Conservation (phyloP, 2,113 vertebrate species). For the Hippocampus barbouri region DNA sequence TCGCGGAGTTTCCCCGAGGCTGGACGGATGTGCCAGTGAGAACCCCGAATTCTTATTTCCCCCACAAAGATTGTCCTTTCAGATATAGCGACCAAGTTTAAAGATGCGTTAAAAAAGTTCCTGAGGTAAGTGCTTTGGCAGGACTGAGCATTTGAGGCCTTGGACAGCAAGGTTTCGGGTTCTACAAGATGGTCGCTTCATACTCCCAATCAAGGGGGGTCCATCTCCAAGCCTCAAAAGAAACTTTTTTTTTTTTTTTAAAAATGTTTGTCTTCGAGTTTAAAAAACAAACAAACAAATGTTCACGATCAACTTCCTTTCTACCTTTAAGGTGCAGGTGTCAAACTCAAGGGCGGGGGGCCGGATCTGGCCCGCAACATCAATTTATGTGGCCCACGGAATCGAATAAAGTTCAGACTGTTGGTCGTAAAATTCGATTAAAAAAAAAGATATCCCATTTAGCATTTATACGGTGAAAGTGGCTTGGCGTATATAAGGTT, state of each 20-base stretch:
- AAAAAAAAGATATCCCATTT: no score
- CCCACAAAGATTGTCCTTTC: slow-evolving; percentile 10
- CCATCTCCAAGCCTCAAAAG: not conserved
- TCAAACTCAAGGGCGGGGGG: no score
- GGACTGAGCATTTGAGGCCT: slow-evolving; percentile 59
- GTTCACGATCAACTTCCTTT: no score
- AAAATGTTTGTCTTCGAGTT: no score
- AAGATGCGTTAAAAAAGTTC: slow-evolving; percentile 44
- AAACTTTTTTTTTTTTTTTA: not conserved
- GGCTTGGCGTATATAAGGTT: not conserved
- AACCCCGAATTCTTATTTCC: not conserved
- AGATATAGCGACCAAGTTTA: slow-evolving; percentile 17
- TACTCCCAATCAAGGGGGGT: not conserved
- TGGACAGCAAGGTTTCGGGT: slow-evolving; percentile 12
- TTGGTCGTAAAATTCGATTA: no score
- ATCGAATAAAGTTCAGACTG: no score
- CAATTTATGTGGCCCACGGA: no score
- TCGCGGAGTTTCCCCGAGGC: slow-evolving; percentile 38
- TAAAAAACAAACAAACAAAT: no score
- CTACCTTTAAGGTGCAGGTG: no score
- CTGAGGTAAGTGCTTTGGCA: slow-evolving; percentile 69
- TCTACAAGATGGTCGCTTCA: not conserved
- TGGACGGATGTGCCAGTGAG: slow-evolving; percentile 42
- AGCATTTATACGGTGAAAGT: not conserved
- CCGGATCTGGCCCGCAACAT: no score